Conservation (phyloP, 2,888 invertebrate genomes). For the Mamestra brassicae region DNA sequence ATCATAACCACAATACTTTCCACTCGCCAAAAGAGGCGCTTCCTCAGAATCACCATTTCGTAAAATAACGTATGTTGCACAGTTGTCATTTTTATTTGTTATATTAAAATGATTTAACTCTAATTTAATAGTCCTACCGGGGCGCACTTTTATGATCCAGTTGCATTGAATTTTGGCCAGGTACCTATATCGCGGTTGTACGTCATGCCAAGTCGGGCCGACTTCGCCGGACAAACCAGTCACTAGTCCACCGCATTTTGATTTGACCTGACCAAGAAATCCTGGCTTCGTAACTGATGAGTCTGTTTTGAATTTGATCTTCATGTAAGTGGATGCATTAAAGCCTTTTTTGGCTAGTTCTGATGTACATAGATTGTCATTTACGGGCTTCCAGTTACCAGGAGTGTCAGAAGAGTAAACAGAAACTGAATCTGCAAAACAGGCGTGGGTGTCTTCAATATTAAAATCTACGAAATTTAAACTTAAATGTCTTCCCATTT, state of each 20-base stretch:
- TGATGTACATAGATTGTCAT: slow-evolving; percentile 89
- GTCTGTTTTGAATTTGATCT: slow-evolving; percentile 93
- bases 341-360: slow-evolving; percentile 76
- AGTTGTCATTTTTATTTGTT: slow-evolving; percentile 80
- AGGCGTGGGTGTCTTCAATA: slow-evolving; percentile 91
- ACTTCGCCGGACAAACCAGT: slow-evolving; percentile 91
- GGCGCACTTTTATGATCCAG: slow-evolving; percentile 94
- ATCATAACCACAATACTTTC: slow-evolving; percentile 93
- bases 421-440: slow-evolving; percentile 92
- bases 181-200: neutral
- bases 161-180: slow-evolving; percentile 86
- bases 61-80: slow-evolving; percentile 88
- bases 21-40: slow-evolving; percentile 94
- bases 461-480: slow-evolving; percentile 91
- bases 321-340: slow-evolving; percentile 90
- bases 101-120: slow-evolving; percentile 92
- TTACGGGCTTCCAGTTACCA: slow-evolving; percentile 89
- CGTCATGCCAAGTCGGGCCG: slow-evolving; percentile 72
- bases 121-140: slow-evolving; percentile 93
- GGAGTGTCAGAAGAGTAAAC: slow-evolving; percentile 90
- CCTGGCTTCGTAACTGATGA: slow-evolving; percentile 91
- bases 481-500: slow-evolving; percentile 91
- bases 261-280: slow-evolving; percentile 91
- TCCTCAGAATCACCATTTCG: slow-evolving; percentile 93
- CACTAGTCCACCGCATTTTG: slow-evolving; percentile 94